A percentile compares a stretch with the other conserved stretches of the same genome.
Evolutionary conservation across 2,113 vertebrate species (phyloP).

Genomic region (Archocentrus centrarchus): DNA sequence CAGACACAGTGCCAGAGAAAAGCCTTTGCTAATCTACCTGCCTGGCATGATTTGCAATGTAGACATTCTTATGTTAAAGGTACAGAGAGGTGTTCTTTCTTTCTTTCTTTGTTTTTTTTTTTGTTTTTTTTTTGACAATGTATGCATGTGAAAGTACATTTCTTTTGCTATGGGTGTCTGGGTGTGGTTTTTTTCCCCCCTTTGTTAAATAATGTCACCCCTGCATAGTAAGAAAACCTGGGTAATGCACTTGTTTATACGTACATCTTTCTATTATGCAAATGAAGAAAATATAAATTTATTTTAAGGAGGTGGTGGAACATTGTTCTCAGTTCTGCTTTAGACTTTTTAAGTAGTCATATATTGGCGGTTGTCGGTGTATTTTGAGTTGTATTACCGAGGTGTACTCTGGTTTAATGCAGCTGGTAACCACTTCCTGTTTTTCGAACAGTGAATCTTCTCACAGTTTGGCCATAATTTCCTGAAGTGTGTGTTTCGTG

Average conservation of each 20-base stretch:
- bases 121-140: neutral
- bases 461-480: constrained; percentile 79
- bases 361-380: constrained; percentile 40
- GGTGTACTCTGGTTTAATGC: constrained; percentile 69
- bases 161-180: neutral
- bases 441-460: constrained; percentile 78
- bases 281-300: constrained; percentile 7
- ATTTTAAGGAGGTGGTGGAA: neutral
- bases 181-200: neutral
- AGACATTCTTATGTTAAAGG: constrained; percentile 70
- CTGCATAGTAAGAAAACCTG: neutral
- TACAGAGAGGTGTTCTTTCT: constrained; percentile 25
- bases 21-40: constrained; percentile 70
- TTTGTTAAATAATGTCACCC: constrained; percentile 37
- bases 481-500: constrained; percentile 72
- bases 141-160: constrained; percentile 10
- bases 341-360: constrained; percentile 14
- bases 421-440: constrained; percentile 80
- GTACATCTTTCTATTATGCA: constrained; percentile 6
- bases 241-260: neutral
- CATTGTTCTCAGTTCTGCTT: constrained; percentile 42
- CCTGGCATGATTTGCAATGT: constrained; percentile 51
- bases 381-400: constrained; percentile 55
- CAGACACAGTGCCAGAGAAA: constrained; percentile 55
- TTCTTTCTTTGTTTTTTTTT: neutral